phyloP scores from a whole-genome alignment of 2,888 invertebrate genomes.

The Dicranocentrus wangi region DNA sequence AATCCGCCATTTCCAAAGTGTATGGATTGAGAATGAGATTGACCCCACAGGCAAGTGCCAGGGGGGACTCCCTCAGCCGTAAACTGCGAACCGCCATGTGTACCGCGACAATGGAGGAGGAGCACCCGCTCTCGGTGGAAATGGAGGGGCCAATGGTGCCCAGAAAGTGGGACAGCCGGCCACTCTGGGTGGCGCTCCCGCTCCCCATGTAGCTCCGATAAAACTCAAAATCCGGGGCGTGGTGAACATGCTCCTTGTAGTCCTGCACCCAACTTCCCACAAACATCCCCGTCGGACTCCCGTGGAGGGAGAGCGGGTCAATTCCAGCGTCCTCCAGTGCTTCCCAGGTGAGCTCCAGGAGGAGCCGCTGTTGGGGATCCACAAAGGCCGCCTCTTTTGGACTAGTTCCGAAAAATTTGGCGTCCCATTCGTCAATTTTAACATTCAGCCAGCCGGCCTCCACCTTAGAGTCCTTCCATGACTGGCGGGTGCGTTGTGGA shows the following conservation, averaged over 20 bases:
- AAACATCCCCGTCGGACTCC: conserved; percentile 28
- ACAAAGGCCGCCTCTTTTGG: neutral
- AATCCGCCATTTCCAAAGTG: too few species aligned
- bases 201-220: too few species aligned
- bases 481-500: neutral
- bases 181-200: too few species aligned
- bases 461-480: neutral
- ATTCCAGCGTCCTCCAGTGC: too few species aligned
- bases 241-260: too few species aligned
- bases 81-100: conserved; percentile 24
- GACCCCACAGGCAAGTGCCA: conserved; percentile 62
- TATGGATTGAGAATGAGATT: too few species aligned
- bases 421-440: too few species aligned
- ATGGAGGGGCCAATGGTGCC: conserved; percentile 46
- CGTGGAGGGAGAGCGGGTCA: neutral
- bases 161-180: conserved; percentile 40
- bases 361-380: conserved; percentile 24
- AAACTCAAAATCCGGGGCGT: too few species aligned
- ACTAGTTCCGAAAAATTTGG: too few species aligned
- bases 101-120: conserved; percentile 48
- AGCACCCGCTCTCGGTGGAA: conserved; percentile 43
- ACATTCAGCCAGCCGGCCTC: too few species aligned
- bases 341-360: too few species aligned
- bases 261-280: conserved; percentile 61
- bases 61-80: conserved; percentile 6